These are phyloP conservation scores for Drosophila mayaguana DNA, from an alignment of 2,888 invertebrate species.

Conservation along the genomic window DNA sequence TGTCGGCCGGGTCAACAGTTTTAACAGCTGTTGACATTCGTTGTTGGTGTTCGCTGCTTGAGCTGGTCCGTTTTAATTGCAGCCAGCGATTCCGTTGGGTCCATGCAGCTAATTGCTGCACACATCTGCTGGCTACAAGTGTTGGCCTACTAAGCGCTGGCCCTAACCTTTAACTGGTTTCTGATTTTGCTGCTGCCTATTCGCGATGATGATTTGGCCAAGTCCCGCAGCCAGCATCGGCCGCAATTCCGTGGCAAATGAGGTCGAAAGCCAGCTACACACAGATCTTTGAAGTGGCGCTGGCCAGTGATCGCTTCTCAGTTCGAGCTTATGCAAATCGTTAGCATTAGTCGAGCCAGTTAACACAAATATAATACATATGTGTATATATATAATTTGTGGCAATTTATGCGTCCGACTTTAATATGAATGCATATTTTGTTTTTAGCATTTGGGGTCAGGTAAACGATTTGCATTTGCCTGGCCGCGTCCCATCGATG, in stretches of 20 bases:
- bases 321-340: constrained; percentile 56
- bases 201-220: constrained; percentile 41
- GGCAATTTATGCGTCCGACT: constrained; percentile 32
- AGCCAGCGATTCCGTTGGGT: constrained; percentile 48
- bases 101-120: constrained; percentile 49
- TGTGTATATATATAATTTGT: constrained; percentile 25
- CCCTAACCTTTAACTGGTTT: constrained; percentile 61
- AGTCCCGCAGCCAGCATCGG: constrained; percentile 39
- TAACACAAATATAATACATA: neutral
- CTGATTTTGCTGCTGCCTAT: neutral
- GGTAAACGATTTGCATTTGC: constrained; percentile 20
- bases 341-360: constrained; percentile 39
- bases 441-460: constrained; percentile 48
- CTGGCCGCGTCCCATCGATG: constrained; percentile 18
- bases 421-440: constrained; percentile 27
- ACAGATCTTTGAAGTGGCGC: constrained; percentile 42
- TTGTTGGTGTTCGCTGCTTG: constrained; percentile 21
- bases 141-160: constrained; percentile 58
- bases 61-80: constrained; percentile 66
- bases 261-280: constrained; percentile 42
- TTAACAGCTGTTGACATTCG: constrained; percentile 55
- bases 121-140: constrained; percentile 17
- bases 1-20: constrained; percentile 21
- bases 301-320: constrained; percentile 15
- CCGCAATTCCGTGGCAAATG: constrained; percentile 42